These are phyloP conservation scores for Drosophila funebris DNA, from an alignment of 1,140 invertebrate genomes.

Conservation along the genomic window DNA sequence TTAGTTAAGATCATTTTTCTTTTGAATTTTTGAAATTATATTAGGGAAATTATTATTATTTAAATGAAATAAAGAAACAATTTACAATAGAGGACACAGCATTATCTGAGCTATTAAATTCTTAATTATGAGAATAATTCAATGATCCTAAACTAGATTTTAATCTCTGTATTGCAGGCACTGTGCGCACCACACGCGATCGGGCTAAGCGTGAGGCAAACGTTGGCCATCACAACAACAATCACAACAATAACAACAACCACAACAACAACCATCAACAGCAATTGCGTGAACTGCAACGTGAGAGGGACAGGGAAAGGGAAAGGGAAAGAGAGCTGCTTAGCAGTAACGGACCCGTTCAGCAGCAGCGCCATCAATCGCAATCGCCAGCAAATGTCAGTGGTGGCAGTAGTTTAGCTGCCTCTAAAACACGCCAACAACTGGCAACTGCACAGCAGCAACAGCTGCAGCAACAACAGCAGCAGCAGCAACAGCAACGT, in stretches of 20 bases:
- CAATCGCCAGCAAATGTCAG: slow-evolving; percentile 69
- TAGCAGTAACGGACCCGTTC: slow-evolving; percentile 7
- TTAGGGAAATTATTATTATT: too few relatives aligned
- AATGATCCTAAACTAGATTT: background rate
- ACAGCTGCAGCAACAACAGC: slow-evolving; percentile 46
- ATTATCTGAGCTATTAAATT: background rate
- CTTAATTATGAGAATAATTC: background rate
- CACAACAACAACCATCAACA: slow-evolving; percentile 51
- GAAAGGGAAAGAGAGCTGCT: slow-evolving; percentile 1
- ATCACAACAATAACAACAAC: slow-evolving; percentile 56
- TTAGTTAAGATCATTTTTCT: too few relatives aligned
- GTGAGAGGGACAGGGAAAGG: slow-evolving; percentile 31
- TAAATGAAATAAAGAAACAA: too few relatives aligned
- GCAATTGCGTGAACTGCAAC: slow-evolving; percentile 25
- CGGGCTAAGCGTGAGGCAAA: slow-evolving; percentile 82
- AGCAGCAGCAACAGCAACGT: slow-evolving; percentile 58
- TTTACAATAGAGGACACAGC: too few relatives aligned
- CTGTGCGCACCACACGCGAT: slow-evolving; percentile 80
- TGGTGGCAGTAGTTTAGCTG: slow-evolving; percentile 21
- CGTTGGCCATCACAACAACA: slow-evolving; percentile 62
- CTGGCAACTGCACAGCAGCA: slow-evolving; percentile 39
- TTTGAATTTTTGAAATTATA: too few relatives aligned
- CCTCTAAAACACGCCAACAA: slow-evolving; percentile 64
- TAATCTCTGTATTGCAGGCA: slow-evolving; percentile 47
- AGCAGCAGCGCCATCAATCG: slow-evolving; percentile 55